phyloP scores from a whole-genome alignment of 2,797 vertebrate species.

The Glossophaga mutica region DNA sequence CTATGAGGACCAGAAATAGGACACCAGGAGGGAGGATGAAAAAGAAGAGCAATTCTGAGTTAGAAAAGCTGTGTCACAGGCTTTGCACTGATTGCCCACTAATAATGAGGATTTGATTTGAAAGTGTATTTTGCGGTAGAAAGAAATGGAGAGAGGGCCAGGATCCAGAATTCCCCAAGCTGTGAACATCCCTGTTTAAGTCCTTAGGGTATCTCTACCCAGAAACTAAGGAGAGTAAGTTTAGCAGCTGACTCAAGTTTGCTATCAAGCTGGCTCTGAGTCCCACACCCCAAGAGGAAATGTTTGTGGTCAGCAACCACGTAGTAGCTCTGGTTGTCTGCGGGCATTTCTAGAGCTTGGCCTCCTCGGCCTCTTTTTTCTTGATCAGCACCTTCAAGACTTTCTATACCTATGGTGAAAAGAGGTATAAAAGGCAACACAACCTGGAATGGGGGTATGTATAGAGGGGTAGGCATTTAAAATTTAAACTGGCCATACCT shows the following conservation, averaged over 20 bases:
- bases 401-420: neutral
- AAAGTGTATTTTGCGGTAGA: neutral
- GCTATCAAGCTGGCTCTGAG: neutral
- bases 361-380: neutral
- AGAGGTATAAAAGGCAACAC: neutral
- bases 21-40: accelerated
- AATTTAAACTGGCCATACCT: neutral
- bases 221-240: neutral
- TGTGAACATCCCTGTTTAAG: neutral
- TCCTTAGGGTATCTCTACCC: neutral
- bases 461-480: neutral
- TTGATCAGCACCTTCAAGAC: neutral
- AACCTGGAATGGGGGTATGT: neutral
- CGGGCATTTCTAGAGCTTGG: neutral
- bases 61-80: neutral
- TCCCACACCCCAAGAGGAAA: neutral
- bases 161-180: neutral
- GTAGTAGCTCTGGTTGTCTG: neutral
- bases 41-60: neutral
- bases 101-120: neutral
- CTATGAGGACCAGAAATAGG: neutral
- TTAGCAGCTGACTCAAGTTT: neutral
- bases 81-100: neutral
- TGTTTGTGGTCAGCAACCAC: neutral
- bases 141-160: neutral